phyloP scores from a whole-genome alignment of 2,797 vertebrate species.

The Gymnoscopelus microlampas region DNA sequence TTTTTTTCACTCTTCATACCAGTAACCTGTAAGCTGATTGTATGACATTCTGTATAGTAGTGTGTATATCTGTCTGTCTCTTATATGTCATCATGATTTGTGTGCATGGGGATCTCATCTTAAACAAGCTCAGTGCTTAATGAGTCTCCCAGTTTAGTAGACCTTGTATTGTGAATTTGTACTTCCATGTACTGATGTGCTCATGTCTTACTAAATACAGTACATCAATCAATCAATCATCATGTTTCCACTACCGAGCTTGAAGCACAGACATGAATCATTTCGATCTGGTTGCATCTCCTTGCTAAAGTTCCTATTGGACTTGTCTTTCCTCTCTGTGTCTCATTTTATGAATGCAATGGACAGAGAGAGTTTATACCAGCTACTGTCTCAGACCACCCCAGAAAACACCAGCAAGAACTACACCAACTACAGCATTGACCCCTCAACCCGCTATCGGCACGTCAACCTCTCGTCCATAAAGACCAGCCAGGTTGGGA shows the following conservation, averaged over 20 bases:
- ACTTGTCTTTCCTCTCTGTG: neutral
- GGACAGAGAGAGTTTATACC: constrained; percentile 91
- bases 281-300: neutral
- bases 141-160: no score
- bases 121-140: no score
- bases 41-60: no score
- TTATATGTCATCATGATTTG: no score
- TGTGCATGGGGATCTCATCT: no score
- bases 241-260: neutral
- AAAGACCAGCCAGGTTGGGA: constrained; percentile 85
- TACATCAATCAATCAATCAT: no score
- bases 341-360: constrained; percentile 8
- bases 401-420: constrained; percentile 93
- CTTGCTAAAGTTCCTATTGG: neutral
- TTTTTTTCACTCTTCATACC: no score
- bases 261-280: neutral
- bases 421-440: constrained; percentile 84
- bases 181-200: no score
- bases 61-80: no score
- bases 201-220: no score
- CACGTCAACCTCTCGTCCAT: constrained; percentile 88
- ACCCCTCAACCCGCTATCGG: constrained; percentile 89
- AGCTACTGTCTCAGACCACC: constrained; percentile 92
- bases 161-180: no score
- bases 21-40: no score